Evolutionary conservation across 2,888 invertebrate species (phyloP), one percentile per base, ranked within the genome.

Genomic region (Apoderus coryli): DNA sequence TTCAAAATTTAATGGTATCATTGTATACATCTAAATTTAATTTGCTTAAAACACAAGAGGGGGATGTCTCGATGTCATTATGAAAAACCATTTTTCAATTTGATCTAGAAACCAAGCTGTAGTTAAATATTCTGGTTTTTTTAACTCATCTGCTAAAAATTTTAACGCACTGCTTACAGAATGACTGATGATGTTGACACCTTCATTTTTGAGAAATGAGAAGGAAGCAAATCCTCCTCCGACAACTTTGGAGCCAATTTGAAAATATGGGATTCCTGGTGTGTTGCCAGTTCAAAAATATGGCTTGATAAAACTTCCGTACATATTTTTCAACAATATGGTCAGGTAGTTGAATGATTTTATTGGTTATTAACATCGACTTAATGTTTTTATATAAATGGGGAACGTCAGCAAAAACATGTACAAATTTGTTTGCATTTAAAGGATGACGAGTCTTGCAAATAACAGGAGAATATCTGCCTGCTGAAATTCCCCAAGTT

Each of bases 71-170:
- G 36, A 41, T 22, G 44, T 43, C 41, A 45, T 43, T 14, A 45
- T 27, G 12, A 16, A 19, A 29, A 44, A 43, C 41, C 44, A 45
- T 24, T 42, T 34, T 26, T 37, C 41, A 6, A 44, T 26, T 14
- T 33, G 22, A 33, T 43, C 38, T 6, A 42, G 14, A 32, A 42
- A 45, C 44, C 42, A 45, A 5, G 42, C 43, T 16, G 44, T 43
- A 11, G 43, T 45, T 16, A 33, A 24, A 34, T 39, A 39, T 22
- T 31, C 31, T 16, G 33, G 37, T 28, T 42, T 36, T 6, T 32
- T 25, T 25, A 34, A n/a, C 22, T 34, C 25, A n/a, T 31, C 35
- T 16, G 33, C 23, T n/a, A 38, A 14, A 33, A 35, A 37, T 16
- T 38, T 33, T 14, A 37, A 16, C 6, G 31, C 35, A 25, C 36